phyloP scores from a whole-genome alignment of 2,888 invertebrate genomes.

The Drosophila kokeensis region DNA sequence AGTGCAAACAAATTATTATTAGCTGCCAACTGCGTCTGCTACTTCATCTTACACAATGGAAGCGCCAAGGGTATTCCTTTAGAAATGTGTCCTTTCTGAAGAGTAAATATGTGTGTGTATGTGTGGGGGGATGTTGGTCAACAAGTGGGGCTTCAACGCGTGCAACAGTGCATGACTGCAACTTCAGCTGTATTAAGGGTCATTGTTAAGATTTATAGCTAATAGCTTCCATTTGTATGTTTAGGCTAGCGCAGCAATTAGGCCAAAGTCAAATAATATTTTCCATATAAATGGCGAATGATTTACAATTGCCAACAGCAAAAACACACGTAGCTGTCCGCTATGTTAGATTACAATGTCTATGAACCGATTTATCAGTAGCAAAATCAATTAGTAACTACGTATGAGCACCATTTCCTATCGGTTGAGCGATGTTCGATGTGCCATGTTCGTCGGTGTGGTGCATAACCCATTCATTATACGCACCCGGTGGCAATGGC shows the following conservation, averaged over 20 bases:
- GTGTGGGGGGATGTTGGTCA: slow-evolving; percentile 35
- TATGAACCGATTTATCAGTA: slow-evolving; percentile 71
- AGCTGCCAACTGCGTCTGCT: slow-evolving; percentile 73
- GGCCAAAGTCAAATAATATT: slow-evolving; percentile 56
- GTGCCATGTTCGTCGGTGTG: slow-evolving; percentile 15
- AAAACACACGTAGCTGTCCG: slow-evolving; percentile 61
- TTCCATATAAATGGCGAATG: slow-evolving; percentile 61
- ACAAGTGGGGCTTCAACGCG: slow-evolving; percentile 60
- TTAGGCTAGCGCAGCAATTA: slow-evolving; percentile 49
- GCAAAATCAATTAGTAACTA: slow-evolving; percentile 75
- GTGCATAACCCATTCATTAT: slow-evolving; percentile 76
- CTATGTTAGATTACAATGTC: slow-evolving; percentile 47
- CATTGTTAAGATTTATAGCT: slow-evolving; percentile 17
- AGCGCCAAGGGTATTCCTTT: slow-evolving; percentile 70
- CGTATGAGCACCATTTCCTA: slow-evolving; percentile 62
- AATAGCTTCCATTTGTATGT: slow-evolving; percentile 19
- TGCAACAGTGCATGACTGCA: slow-evolving; percentile 51
- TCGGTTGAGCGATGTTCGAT: slow-evolving; percentile 43
- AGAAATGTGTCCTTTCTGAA: slow-evolving; percentile 52
- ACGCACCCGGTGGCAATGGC: slow-evolving; percentile 68
- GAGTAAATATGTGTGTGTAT: slow-evolving; percentile 27
- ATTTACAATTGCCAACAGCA: slow-evolving; percentile 65
- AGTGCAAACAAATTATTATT: slow-evolving; percentile 79
- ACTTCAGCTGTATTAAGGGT: slow-evolving; percentile 33
- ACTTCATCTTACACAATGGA: slow-evolving; percentile 74